Evolutionary conservation across 2,797 vertebrate genomes (phyloP).

Genomic region (Poecilia picta): DNA sequence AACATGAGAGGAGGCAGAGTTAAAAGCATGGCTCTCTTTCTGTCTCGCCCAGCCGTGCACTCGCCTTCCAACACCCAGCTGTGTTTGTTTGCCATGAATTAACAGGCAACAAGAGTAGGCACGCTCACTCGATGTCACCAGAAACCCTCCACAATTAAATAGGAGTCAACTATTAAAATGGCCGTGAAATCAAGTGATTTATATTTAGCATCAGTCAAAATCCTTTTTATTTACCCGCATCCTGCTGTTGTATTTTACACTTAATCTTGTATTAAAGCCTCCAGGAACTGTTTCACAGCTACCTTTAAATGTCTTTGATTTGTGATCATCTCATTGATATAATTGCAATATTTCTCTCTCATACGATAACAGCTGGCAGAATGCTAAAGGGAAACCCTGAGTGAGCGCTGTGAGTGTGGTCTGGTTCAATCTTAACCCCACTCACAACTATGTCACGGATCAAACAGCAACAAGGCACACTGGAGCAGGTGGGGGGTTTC

Average conservation of each 20-base stretch:
- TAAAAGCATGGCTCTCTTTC: slow-evolving; percentile 53
- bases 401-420: slow-evolving; percentile 41
- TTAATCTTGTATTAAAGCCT: slow-evolving; percentile 9
- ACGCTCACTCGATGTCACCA: slow-evolving; percentile 73
- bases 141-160: slow-evolving; percentile 74
- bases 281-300: slow-evolving; percentile 13
- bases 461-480: slow-evolving; percentile 60
- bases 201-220: slow-evolving; percentile 59
- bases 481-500: slow-evolving; percentile 54
- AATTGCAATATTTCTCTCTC: slow-evolving; percentile 39
- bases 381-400: slow-evolving; percentile 34
- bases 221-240: slow-evolving; percentile 38
- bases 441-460: slow-evolving; percentile 63
- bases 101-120: slow-evolving; percentile 76
- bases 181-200: slow-evolving; percentile 58
- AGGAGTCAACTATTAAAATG: slow-evolving; percentile 72
- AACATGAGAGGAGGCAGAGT: slow-evolving; percentile 52
- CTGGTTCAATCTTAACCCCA: slow-evolving; percentile 51
- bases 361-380: slow-evolving; percentile 32
- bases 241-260: slow-evolving; percentile 9
- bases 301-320: slow-evolving; percentile 43
- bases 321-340: slow-evolving; percentile 32
- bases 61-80: slow-evolving; percentile 76
- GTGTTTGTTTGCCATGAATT: slow-evolving; percentile 82
- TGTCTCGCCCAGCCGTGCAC: slow-evolving; percentile 61